These are phyloP conservation scores for Coregonus ussuriensis DNA, from an alignment of 2,797 vertebrate species.

Conservation along the genomic window DNA sequence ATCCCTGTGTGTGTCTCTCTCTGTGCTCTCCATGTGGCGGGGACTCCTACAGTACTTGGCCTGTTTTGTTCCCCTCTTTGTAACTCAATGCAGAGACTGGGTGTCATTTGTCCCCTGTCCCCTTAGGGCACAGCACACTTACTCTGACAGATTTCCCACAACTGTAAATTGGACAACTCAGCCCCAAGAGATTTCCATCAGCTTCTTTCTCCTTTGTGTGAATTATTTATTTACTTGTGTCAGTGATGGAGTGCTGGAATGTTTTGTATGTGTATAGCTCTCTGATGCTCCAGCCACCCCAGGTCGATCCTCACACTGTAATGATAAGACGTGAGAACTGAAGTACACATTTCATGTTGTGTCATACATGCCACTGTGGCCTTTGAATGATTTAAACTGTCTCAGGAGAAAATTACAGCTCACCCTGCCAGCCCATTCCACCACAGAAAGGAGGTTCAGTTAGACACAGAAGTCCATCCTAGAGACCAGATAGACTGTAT, in stretches of 20 bases:
- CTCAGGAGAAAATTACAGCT: neutral
- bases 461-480: slow-evolving; percentile 20
- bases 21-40: slow-evolving; percentile 43
- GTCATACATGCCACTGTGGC: slow-evolving; percentile 50
- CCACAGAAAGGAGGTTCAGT: neutral
- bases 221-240: slow-evolving; percentile 75
- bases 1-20: slow-evolving; percentile 32
- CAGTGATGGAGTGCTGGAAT: slow-evolving; percentile 53
- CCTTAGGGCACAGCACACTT: slow-evolving; percentile 66
- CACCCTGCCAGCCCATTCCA: neutral
- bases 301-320: slow-evolving; percentile 54
- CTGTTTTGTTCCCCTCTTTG: slow-evolving; percentile 63
- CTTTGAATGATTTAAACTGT: slow-evolving; percentile 32
- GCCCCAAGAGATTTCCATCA: slow-evolving; percentile 57
- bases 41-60: slow-evolving; percentile 59
- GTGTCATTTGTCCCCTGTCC: slow-evolving; percentile 75
- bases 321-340: slow-evolving; percentile 62
- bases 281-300: slow-evolving; percentile 37
- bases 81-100: slow-evolving; percentile 75
- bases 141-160: slow-evolving; percentile 75
- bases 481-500: neutral
- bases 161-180: slow-evolving; percentile 65
- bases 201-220: slow-evolving; percentile 48
- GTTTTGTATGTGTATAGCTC: slow-evolving; percentile 28
- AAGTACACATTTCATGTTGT: slow-evolving; percentile 36